Evolutionary conservation across 2,888 invertebrate species (phyloP).

Genomic region (Polymixis lichenea): DNA sequence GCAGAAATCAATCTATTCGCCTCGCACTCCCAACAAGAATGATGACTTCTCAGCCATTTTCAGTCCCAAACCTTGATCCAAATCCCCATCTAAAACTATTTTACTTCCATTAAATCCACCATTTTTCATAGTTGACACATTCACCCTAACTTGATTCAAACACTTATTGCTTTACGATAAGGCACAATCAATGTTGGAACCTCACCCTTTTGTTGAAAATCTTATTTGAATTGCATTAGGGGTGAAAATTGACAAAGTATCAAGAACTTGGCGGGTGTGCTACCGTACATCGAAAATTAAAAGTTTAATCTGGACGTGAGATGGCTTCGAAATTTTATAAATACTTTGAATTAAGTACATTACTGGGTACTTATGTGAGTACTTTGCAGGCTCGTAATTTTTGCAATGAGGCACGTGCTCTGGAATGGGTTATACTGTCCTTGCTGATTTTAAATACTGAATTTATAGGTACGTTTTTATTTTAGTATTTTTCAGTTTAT

Average conservation of each 20-base stretch:
- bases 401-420: conserved; percentile 24
- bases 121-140: conserved; percentile 72
- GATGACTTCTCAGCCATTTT: conserved; percentile 46
- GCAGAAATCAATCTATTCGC: not conserved
- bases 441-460: not conserved
- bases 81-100: conserved; percentile 59
- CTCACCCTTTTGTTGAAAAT: conserved; percentile 62
- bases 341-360: conserved; percentile 49
- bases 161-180: conserved; percentile 66
- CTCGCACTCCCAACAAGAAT: conserved; percentile 14
- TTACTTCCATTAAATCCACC: conserved; percentile 63
- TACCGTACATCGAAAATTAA: conserved; percentile 53
- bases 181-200: conserved; percentile 54
- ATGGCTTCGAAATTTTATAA: conserved; percentile 43
- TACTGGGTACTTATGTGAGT: conserved; percentile 31
- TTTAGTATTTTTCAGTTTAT: not conserved
- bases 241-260: conserved; percentile 61
- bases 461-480: not conserved
- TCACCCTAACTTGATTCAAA: conserved; percentile 64
- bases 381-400: conserved; percentile 22
- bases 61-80: conserved; percentile 46
- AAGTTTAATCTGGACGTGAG: conserved; percentile 54
- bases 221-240: conserved; percentile 65
- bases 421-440: conserved; percentile 4
- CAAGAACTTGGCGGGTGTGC: conserved; percentile 47